Base-by-base conservation (phyloP, 1,140 invertebrate genomes). In the Globodera ellingtonae region DNA sequence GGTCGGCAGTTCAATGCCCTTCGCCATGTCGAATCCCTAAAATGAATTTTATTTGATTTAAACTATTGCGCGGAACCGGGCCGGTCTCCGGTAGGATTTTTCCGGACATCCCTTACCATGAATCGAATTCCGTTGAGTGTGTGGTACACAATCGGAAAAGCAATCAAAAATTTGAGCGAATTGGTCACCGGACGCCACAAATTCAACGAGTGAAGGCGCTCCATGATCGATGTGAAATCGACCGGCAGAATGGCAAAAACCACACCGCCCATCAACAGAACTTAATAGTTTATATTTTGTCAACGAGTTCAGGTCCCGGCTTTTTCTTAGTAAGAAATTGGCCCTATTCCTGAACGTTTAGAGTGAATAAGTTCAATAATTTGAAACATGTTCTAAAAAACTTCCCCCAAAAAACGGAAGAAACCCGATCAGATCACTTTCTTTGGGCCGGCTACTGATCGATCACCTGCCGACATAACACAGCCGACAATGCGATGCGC, bases 21-120 rank as follows among this genome's bases (percentile, higher is more conserved):
- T 89, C 5, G 87, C 86, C 65, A 89, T 79, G 66, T 87, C 86
- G 75, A 89, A 87, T 62, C 86, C 85, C 82, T 83, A 75, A 83
- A 81, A 76, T 59, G 44, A 46, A 24, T 24, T n/a, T n/a, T 24
- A 24, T 24, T 24, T 24, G 35, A 35, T 35, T 35, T 35, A 2
- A 35, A 35, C 35, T 35, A 35, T 2, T 0, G 35, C 35, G 35
- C 35, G 35, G 35, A 35, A 35, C 1, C 35, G 35, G 35, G 3
- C 35, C 35, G 35, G 35, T 35, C 35, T 35, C 35, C 35, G 35
- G 35, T 35, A 35, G 35, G 35, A 3, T 2, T 2, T 35, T 35
- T 35, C 35, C 35, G 35, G 0, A 3, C 35, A 46, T 75, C 46
- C 48, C 6, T 44, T 75, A 62, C 56, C 9, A 79, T 80, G 46